Base-by-base conservation (phyloP, 2,888 invertebrate genomes). In the Diplolepis rosae region DNA sequence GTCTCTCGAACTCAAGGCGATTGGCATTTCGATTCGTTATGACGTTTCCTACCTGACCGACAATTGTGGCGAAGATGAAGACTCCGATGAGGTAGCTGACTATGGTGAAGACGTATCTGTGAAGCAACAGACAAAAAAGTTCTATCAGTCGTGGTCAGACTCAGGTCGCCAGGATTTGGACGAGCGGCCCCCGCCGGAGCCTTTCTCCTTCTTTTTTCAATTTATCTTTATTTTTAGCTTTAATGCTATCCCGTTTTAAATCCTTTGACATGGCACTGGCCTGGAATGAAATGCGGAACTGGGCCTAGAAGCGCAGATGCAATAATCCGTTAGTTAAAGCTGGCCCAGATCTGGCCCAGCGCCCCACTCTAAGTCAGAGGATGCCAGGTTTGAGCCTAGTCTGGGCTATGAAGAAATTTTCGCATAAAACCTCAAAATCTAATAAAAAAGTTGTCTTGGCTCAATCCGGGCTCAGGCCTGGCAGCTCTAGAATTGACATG, bases 1-100 rank as follows among this genome's bases (percentile, higher is more conserved):
- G 92, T 76, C 98, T 91, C 90, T 98, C 98, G 85, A 98, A 98
- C 90, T 98, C 98, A 83, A 98, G 91, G 66, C 98, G 92, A 89
- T 97, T 98, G 56, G 98, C 98, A 89, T 98, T 98, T 81, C 98
- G 93, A 90, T 98, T 98, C 66, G 97, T 98, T 89, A 98, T 98
- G 85, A 98, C 98, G 90, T 98, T 98, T 79, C 98, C 98, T 68
- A 98, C 98, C 92, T 98, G 98, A 67, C 98, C 98, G 76, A 98
- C 98, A 87, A 98, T 98, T 67, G 98, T 98, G 70, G 98, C 98
- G 90, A 98, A 98, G 90, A 98, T 97, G 91, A 98, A 98, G 79
- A 98, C 98, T 80, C 98, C 98, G 87, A 98, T 98, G 87, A 98
- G 92, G 91, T 98, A 98, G 90, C 98, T 98, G 86, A 96, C 95